Percentiles rank a stretch among this genome's conserved stretches.
phyloP scores from a whole-genome alignment of 1,140 invertebrate species.

The Drosophila subpulchrella region DNA sequence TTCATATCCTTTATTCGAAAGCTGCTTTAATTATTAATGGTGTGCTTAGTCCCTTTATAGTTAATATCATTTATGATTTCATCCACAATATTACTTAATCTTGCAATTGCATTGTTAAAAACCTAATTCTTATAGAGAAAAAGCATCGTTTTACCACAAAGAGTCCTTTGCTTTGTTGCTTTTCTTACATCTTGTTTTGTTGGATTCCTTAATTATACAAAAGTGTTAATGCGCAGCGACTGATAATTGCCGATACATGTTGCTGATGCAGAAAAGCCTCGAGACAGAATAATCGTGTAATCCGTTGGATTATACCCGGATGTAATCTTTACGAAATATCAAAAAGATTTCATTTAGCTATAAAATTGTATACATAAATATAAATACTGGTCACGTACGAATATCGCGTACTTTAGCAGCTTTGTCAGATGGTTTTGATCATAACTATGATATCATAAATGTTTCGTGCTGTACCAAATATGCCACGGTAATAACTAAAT shows the following conservation, averaged over 20 bases:
- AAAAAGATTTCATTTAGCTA: conserved; percentile 78
- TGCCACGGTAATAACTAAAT: conserved; percentile 37
- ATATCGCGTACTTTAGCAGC: conserved; percentile 50
- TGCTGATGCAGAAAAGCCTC: conserved; percentile 54
- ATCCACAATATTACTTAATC: conserved; percentile 31
- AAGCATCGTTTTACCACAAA: conserved; percentile 66
- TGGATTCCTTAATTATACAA: conserved; percentile 19
- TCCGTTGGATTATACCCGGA: conserved; percentile 30
- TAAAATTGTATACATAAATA: conserved; percentile 79
- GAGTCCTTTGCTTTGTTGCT: conserved; percentile 38
- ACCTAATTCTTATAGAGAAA: conserved; percentile 63
- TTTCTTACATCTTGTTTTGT: conserved; percentile 3
- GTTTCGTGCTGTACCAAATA: conserved; percentile 16
- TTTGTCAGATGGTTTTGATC: conserved; percentile 64
- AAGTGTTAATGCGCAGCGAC: conserved; percentile 34
- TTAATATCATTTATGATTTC: conserved; percentile 64
- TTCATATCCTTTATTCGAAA: conserved; percentile 71
- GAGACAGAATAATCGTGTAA: conserved; percentile 44
- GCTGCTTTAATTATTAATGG: conserved; percentile 57
- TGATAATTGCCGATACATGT: conserved; percentile 34
- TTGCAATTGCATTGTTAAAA: conserved; percentile 48
- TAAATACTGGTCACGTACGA: conserved; percentile 81
- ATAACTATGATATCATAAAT: conserved; percentile 61
- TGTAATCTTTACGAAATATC: conserved; percentile 18
- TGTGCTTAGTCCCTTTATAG: conserved; percentile 63